Evolutionary conservation across 37 sponge, comb jelly and placozoan species (phyloP), one percentile per base, ranked within the genome.

Genomic region (Dysidea cf. avara): DNA sequence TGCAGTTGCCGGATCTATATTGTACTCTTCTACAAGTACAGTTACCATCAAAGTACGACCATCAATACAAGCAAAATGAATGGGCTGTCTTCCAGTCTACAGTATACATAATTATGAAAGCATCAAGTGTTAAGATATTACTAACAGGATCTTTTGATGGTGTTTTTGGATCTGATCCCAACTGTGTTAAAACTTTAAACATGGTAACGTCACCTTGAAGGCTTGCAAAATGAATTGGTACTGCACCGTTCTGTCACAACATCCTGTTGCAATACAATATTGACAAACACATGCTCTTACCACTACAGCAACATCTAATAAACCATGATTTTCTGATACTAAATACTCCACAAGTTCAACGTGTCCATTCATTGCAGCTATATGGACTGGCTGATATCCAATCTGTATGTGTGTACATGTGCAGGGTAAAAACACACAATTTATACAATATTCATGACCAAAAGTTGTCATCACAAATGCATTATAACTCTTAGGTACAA

Each of bases 191-290:
- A 56, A 25, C 7, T 56, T 35, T 72, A 7, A 56, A 4, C 58
- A 55, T 72, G 21, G 33, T 22, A n/a, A 72, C 13, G 2, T 72
- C 13, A 39, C 74, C 74, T n/a, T 5, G 26, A 30, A 5, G 22
- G n/a, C 39, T 5, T 3, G 74, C 74, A 2, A 55, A 56, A 56
- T 72, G 74, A 56, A 72, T 56, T 56, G 74, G 74, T n/a, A 39
- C 58, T 1, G 7, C 37, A 58, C 74, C 74, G 36, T 72, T 61
- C 74, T 72, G 40, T 20, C 35, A 25, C 25, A 20, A 14, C 7
- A 16, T 54, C 7, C 14, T 24, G 55, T 18, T 11, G 9, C 60
- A 58, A n/a, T 64, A 11, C 36, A 64, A 14, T 64, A 64, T 34
- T 16, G 18, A n/a, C 35, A 64, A 29, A 12, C 14, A 18, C 7